Conservation (phyloP, 1,140 invertebrate species). For the Drosophila gunungcola region DNA sequence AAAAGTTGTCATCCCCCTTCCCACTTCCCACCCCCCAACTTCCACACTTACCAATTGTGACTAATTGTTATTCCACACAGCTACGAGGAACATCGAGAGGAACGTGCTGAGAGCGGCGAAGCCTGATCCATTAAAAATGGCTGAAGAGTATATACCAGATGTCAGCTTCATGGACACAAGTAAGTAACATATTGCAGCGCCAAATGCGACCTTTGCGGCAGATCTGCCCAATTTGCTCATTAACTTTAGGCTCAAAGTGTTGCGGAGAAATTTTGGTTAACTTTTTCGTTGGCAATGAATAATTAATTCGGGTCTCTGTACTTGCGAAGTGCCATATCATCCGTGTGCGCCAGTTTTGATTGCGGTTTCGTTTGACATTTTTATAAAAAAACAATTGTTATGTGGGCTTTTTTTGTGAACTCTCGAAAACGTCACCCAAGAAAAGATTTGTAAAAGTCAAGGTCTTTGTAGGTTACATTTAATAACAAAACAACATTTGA, state of each 20-base stretch:
- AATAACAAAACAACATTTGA: not conserved
- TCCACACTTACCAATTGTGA: constrained; percentile 17
- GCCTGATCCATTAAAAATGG: constrained; percentile 68
- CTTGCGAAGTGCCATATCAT: not conserved
- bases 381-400: not conserved
- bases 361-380: not conserved
- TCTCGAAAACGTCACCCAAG: not conserved
- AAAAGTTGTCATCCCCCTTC: constrained; percentile 23
- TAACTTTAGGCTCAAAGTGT: constrained; percentile 31
- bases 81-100: constrained; percentile 43
- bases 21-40: no score
- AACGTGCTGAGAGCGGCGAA: constrained; percentile 34
- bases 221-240: constrained; percentile 19
- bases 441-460: not conserved
- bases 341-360: constrained; percentile 3
- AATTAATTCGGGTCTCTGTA: constrained; percentile 22
- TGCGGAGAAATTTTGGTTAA: constrained; percentile 10
- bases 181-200: constrained; percentile 75
- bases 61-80: constrained; percentile 67
- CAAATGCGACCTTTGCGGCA: constrained; percentile 3
- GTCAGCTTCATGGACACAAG: constrained; percentile 81
- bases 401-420: not conserved
- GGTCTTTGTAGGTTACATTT: not conserved
- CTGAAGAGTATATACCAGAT: constrained; percentile 82
- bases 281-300: constrained; percentile 22